Base-by-base conservation (phyloP, 2,797 vertebrate genomes). In the Acomys russatus region DNA sequence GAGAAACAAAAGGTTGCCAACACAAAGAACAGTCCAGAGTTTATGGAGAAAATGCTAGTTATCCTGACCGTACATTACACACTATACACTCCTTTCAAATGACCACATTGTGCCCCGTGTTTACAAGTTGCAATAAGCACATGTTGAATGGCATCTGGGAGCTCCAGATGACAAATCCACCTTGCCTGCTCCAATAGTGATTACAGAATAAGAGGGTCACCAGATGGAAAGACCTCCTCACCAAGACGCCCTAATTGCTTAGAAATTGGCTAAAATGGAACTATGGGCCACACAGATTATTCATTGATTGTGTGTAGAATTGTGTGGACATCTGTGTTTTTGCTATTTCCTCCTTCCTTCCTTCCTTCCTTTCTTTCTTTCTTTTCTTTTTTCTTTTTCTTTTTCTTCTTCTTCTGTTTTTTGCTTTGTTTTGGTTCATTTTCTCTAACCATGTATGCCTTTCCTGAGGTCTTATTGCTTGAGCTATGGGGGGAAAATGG, bases 221-320 rank as follows among this genome's bases (percentile, higher is more conserved):
- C 35, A 64, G 25, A 63, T 9, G 3, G 3, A 77, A 71, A 44
- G 49, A 51, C 23, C 17, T 59, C 44, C 76, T 78, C 38, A 88
- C 30, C 93, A 95, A 97, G 95, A 96, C 59, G 97, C 93, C 95
- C 78, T 93, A 80, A 93, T 22, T 73, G 14, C 38, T 54, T 96
- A 90, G 59, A 35, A 59, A 66, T 83, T 92, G 54, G 30, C 25
- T 78, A 70, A 83, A 88, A 82, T 44, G 33, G 35, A 80, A 63
- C 38, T 61, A 49, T 15, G 3, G 56, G 91, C 56, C 20, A 84
- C 49, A 35, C 0, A 14, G 25, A 35, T 30, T 56, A 56, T 64
- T 35, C 20, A 33, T 15, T 76, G 74, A 18, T n/a, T 83, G 28
- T 87, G 44, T 77, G 18, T 88, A 64, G 56, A 54, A 14, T 25